These are phyloP conservation scores for Mareca penelope DNA, from an alignment of 2,797 vertebrate species.

Conservation along the genomic window DNA sequence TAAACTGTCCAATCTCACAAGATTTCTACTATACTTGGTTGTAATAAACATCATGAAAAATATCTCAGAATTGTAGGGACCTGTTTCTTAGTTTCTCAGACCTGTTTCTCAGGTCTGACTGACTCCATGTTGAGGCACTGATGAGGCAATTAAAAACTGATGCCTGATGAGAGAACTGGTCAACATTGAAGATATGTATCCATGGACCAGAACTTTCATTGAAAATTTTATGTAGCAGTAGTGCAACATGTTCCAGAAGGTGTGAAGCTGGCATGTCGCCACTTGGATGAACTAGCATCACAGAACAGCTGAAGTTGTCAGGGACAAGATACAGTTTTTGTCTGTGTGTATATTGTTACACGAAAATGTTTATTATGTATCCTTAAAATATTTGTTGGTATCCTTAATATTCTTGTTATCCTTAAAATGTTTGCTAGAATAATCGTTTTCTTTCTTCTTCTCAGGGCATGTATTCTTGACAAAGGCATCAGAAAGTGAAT, in stretches of 20 bases:
- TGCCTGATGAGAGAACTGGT: neutral
- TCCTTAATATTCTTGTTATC: neutral
- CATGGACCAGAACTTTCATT: neutral
- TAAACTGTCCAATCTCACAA: neutral
- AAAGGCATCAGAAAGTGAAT: neutral
- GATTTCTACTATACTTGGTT: neutral
- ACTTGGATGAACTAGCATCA: neutral
- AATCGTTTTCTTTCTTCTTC: neutral
- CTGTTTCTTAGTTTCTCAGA: neutral
- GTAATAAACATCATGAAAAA: neutral
- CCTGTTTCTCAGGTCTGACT: neutral
- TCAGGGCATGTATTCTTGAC: neutral
- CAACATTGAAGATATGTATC: neutral
- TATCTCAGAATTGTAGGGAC: neutral
- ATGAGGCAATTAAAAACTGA: neutral
- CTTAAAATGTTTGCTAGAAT: neutral
- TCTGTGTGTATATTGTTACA: neutral
- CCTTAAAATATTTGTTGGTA: neutral
- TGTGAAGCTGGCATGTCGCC: accelerated
- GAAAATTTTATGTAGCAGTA: neutral
- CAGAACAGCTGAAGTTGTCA: neutral
- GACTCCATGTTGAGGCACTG: neutral
- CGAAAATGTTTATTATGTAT: neutral
- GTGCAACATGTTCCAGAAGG: neutral
- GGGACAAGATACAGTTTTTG: neutral